These are phyloP conservation scores for Budorcas taxicolor DNA, from an alignment of 2,113 vertebrate genomes.

Conservation along the genomic window DNA sequence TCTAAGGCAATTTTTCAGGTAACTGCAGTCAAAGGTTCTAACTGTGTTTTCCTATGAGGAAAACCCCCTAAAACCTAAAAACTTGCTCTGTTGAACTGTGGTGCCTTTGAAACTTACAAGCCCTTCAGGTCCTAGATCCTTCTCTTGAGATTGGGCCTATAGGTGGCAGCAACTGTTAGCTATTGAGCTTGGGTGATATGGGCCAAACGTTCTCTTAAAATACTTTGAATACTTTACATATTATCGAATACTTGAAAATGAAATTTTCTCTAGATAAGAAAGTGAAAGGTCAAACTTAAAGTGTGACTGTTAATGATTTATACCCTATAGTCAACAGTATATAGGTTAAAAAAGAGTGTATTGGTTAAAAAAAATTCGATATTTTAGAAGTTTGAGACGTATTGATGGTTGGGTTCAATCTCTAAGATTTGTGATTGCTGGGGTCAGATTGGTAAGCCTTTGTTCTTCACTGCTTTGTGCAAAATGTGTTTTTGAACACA, in stretches of 20 bases:
- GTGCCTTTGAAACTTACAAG: conserved; percentile 20
- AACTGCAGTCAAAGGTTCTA: neutral
- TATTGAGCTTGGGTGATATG: conserved; percentile 44
- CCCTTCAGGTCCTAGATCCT: neutral
- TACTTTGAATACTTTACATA: conserved; percentile 74
- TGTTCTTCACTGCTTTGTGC: neutral
- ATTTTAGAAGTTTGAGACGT: neutral
- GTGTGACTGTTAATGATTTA: conserved; percentile 28
- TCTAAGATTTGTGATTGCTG: neutral
- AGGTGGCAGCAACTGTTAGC: conserved; percentile 76
- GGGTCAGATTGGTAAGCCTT: neutral
- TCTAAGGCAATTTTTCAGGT: neutral
- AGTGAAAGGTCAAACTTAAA: conserved; percentile 58
- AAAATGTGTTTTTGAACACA: neutral
- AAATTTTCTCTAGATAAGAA: conserved; percentile 68
- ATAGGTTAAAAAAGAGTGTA: conserved; percentile 7
- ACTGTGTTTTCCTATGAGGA: neutral
- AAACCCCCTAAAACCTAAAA: neutral
- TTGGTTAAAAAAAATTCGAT: neutral
- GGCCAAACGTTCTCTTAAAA: conserved; percentile 71
- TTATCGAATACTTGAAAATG: conserved; percentile 68
- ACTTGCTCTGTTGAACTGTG: neutral
- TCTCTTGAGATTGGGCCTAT: conserved; percentile 66
- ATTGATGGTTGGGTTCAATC: neutral
- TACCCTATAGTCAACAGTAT: neutral